Base-by-base conservation (phyloP, 2,113 vertebrate species). In the Siniperca knerii region DNA sequence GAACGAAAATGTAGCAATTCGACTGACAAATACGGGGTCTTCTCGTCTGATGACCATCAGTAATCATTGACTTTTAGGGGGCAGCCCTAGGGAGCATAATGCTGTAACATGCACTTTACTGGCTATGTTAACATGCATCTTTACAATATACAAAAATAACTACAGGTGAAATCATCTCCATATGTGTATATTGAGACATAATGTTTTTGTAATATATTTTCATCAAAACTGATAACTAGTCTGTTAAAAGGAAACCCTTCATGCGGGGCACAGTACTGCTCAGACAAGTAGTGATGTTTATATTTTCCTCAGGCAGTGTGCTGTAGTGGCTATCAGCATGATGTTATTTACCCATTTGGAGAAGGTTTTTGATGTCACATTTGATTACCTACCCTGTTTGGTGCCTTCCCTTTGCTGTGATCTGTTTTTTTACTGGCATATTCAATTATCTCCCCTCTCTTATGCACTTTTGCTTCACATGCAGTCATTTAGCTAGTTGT, bases 381-480 rank as follows among this genome's bases (percentile, higher is more conserved):
- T 54, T 80, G 60, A 79, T 77, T 72, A 77, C 55, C 60, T 58
- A 25, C 57, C 35, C 69, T 70, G 11, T 48, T 33, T 57, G 29
- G 23, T 65, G 23, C 25, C 37, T 29, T 35, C 33, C 15, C 15
- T 54, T 82, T 25, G 40, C 42, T 71, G 42, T 64, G 44, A 72
- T 68, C 74, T n/a, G 33, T 42, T 76, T 71, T 72, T 58, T 79
- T 25, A 40, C 40, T 8, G 40, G 40, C 40, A 9, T 8, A 44
- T 10, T 84, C 33, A 71, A 71, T 66, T 67, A 52, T 50, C 60
- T 8, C 8, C 23, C 57, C 4, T 65, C 58, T 76, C 44, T 37
- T 48, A 18, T 37, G n/a, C 0, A 20, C 65, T 69, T 86, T 75
- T 84, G 65, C 84, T 81, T 48, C 52, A 3, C 20, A 40, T 60